phyloP scores from a whole-genome alignment of 1,140 invertebrate species.

The Drosophila nebulosa region DNA sequence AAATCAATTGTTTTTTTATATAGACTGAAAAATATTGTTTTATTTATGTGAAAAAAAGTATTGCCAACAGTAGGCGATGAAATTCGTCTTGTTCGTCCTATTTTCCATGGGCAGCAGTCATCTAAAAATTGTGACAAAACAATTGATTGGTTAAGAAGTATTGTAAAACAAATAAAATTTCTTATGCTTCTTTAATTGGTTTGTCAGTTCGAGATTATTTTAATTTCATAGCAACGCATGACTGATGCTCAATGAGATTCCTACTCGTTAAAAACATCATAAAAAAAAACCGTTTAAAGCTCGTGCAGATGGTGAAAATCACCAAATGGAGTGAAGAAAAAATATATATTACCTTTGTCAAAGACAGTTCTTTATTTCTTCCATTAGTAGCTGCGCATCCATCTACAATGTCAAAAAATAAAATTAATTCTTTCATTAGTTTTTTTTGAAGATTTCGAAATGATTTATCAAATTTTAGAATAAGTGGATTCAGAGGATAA shows the following conservation, averaged over 20 bases:
- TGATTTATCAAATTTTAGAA: too few species aligned
- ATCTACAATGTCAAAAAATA: slow-evolving; percentile 28
- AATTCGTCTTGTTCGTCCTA: too few species aligned
- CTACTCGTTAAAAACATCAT: slow-evolving; percentile 80
- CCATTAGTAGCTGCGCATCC: neutral
- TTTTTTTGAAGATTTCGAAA: too few species aligned
- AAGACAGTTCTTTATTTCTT: neutral
- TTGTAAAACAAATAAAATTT: neutral
- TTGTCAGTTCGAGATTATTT: slow-evolving; percentile 50
- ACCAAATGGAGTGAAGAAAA: neutral
- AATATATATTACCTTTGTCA: neutral
- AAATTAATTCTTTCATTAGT: slow-evolving; percentile 23
- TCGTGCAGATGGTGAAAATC: neutral
- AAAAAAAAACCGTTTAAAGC: neutral
- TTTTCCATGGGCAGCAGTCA: neutral
- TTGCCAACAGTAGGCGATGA: too few species aligned
- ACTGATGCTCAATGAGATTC: slow-evolving; percentile 85
- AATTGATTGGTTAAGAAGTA: slow-evolving; percentile 7
- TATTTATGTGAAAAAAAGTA: too few species aligned
- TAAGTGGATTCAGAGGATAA: slow-evolving; percentile 50
- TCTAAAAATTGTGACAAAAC: slow-evolving; percentile 14
- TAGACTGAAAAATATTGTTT: too few species aligned
- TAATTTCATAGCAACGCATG: slow-evolving; percentile 79
- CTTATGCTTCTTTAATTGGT: neutral
- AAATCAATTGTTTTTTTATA: too few species aligned